Base-by-base conservation (phyloP, 2,888 invertebrate genomes). In the Drosophila seclusa region DNA sequence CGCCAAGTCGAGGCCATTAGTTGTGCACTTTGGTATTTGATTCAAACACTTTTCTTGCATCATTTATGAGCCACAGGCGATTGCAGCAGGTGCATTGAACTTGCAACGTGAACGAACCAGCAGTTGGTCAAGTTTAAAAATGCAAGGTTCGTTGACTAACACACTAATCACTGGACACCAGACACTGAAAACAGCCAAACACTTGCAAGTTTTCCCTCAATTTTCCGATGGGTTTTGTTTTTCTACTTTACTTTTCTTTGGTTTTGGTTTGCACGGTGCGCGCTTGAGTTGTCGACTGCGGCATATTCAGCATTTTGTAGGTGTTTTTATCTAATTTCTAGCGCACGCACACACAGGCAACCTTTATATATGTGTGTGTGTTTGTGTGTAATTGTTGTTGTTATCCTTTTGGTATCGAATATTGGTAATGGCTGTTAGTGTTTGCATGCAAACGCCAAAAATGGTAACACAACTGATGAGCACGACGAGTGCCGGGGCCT, bases 271-370 rank as follows among this genome's bases (percentile, higher is more conserved):
- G 87, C 77, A 74, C 82, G 79, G 68, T 67, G 82, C 86, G 89
- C 91, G 91, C 90, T 87, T 90, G 86, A 78, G 73, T 81, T 82
- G 75, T 75, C 78, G 88, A 91, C 91, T 91, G 91, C 80, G 90
- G 80, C 87, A 87, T 90, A 89, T 86, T 89, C 86, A 84, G 78
- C 85, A 68, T 68, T 77, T 75, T 69, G 86, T 90, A 86, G 87
- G 88, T 90, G 89, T 91, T 91, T 77, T 91, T 92, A 91, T 91
- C 91, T 89, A 91, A 87, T 87, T 90, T 88, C 74, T 78, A 58
- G 75, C 78, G 60, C 82, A 90, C 87, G 89, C 78, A 86, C 76
- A 86, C 86, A 50, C 31, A 38, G 27, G 18, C 57, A 34, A 52
- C 55, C 60, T 55, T 2, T 31, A 18, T 55, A 49, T 52, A 31